Evolutionary conservation across 2,888 invertebrate species (phyloP).

Genomic region (Lepidochrysops patricia): DNA sequence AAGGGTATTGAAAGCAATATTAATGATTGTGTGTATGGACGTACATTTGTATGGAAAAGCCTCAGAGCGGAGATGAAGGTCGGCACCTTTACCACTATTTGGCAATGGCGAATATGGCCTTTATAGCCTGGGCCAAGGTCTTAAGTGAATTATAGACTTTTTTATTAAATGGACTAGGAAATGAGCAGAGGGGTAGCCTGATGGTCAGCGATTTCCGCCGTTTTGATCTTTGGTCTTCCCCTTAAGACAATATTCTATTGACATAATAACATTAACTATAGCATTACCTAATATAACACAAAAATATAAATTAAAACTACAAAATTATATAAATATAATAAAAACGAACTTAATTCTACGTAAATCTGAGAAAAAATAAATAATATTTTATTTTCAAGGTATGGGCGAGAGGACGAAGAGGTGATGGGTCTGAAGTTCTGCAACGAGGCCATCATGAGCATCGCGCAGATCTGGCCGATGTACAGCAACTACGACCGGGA

Average conservation of each 20-base stretch:
- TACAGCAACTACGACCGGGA: slow-evolving; percentile 66
- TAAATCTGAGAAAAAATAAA: too few species aligned
- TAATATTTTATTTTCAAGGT: slow-evolving; percentile 69
- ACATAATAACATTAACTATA: too few species aligned
- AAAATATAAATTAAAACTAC: too few species aligned
- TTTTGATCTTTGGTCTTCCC: too few species aligned
- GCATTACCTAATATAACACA: too few species aligned
- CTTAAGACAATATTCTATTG: too few species aligned
- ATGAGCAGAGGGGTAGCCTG: too few species aligned
- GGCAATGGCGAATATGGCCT: not conserved
- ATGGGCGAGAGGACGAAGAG: slow-evolving; percentile 97
- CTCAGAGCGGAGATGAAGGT: not conserved
- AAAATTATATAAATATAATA: too few species aligned
- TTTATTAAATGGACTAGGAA: too few species aligned
- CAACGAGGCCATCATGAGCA: slow-evolving; percentile 96
- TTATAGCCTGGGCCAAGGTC: not conserved
- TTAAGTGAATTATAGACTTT: too few species aligned
- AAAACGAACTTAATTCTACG: too few species aligned
- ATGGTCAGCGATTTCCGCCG: too few species aligned
- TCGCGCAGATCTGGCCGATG: slow-evolving; percentile 88
- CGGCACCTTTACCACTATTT: not conserved
- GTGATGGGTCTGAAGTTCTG: slow-evolving; percentile 98
- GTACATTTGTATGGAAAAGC: not conserved
- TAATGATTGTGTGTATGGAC: not conserved
- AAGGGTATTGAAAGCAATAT: not conserved